Evolutionary conservation across 2,888 invertebrate species (phyloP).

Genomic region (Calephelis perditalis): DNA sequence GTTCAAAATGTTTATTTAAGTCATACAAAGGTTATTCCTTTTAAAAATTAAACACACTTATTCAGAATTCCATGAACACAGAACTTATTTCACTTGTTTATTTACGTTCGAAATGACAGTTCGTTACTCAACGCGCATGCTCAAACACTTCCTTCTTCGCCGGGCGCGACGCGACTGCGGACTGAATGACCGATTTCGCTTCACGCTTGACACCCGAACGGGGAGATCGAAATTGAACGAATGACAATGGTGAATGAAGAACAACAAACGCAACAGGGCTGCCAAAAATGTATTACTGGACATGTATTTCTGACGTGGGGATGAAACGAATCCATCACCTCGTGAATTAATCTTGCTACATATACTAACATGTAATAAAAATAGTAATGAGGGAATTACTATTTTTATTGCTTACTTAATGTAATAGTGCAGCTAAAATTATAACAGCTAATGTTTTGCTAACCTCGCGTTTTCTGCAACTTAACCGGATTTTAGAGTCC

Average conservation of each 20-base stretch:
- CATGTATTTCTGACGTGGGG: too few species aligned
- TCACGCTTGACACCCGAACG: slow-evolving; percentile 33
- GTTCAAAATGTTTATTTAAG: slow-evolving; percentile 16
- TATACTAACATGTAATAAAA: too few species aligned
- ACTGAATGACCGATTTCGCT: slow-evolving; percentile 34
- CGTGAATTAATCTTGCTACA: too few species aligned
- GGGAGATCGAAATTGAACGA: slow-evolving; percentile 30
- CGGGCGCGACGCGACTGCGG: slow-evolving; percentile 49
- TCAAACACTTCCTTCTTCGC: slow-evolving; percentile 43
- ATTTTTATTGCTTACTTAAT: too few species aligned
- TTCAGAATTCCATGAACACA: slow-evolving; percentile 43
- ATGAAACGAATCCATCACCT: too few species aligned
- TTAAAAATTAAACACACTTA: slow-evolving; percentile 29
- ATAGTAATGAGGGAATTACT: too few species aligned
- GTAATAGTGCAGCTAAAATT: too few species aligned
- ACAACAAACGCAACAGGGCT: too few species aligned
- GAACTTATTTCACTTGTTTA: slow-evolving; percentile 58
- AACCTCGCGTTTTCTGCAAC: too few species aligned
- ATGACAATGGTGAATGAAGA: not conserved
- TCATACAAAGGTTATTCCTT: slow-evolving; percentile 3
- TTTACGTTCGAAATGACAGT: slow-evolving; percentile 65
- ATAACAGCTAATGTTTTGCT: too few species aligned
- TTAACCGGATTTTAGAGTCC: too few species aligned
- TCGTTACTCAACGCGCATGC: slow-evolving; percentile 54
- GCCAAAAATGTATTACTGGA: too few species aligned